Evolutionary conservation across 2,888 invertebrate genomes (phyloP), one percentile per base, ranked within the genome.

Genomic region (Pegoplata infirma): DNA sequence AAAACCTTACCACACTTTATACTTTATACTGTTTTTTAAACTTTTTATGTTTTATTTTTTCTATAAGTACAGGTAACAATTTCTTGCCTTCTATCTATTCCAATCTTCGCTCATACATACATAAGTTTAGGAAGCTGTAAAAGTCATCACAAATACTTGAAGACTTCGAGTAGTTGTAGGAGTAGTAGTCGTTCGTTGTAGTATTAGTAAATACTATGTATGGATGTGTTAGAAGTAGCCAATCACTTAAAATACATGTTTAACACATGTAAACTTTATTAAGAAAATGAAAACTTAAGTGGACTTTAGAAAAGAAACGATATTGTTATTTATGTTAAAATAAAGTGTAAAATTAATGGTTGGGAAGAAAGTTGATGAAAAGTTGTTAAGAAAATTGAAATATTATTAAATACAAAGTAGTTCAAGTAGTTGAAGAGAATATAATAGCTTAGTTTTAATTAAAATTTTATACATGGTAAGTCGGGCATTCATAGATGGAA

Each of bases 191-290:
- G n/a, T n/a, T n/a, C n/a, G n/a, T n/a, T 36, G 36, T n/a, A n/a
- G n/a, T n/a, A n/a, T n/a, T n/a, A n/a, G n/a, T n/a, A n/a, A n/a
- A n/a, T n/a, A n/a, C n/a, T n/a, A n/a, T n/a, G n/a, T n/a, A n/a
- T n/a, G n/a, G n/a, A 12, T 58, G 23, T 63, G n/a, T n/a, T n/a
- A 66, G 51, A 28, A 53, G 56, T 58, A 64, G 53, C 40, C 66
- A 71, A 55, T 75, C 67, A 75, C 61, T 68, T 63, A 73, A 63
- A 47, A 55, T 61, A 67, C 59, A 59, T 23, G 59, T 47, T 55
- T 58, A 36, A 67, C 49, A 67, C 51, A 67, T 72, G 76, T 66
- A 63, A 63, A 63, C 61, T 63, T 47, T 63, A 63, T 63, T 63
- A 63, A 63, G 61, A 63, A 49, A 63, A 63, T 63, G 28, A 63